Conservation (phyloP, 1,140 invertebrate genomes). For the Diorhabda elongata region DNA sequence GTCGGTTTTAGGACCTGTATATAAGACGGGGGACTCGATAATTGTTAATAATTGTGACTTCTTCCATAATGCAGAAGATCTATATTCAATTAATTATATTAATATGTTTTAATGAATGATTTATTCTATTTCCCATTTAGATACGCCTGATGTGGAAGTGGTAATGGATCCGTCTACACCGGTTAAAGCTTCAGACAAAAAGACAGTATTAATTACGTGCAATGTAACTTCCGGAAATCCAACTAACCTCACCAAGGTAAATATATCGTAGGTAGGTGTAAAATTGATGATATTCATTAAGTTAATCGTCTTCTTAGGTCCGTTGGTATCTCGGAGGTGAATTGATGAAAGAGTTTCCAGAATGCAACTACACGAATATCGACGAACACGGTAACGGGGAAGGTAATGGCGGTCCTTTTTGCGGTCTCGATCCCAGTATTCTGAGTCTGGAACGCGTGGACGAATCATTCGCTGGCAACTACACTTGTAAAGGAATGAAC, state of each 20-base stretch:
- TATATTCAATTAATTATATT: no score
- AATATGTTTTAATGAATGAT: no score
- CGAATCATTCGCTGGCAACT: slow-evolving; percentile 85
- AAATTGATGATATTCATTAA: slow-evolving; percentile 4
- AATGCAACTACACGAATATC: slow-evolving; percentile 62
- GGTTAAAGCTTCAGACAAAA: slow-evolving; percentile 72
- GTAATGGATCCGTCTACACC: slow-evolving; percentile 70
- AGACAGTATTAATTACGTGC: slow-evolving; percentile 78
- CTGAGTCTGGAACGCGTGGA: slow-evolving; percentile 75
- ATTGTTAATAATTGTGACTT: no score
- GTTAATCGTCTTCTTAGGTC: slow-evolving; percentile 24
- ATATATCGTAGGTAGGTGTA: not conserved
- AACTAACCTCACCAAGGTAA: slow-evolving; percentile 59
- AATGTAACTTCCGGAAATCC: slow-evolving; percentile 70
- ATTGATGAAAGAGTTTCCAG: slow-evolving; percentile 77
- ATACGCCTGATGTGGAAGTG: slow-evolving; percentile 71
- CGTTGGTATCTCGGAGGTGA: slow-evolving; percentile 77
- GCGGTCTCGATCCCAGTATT: slow-evolving; percentile 80
- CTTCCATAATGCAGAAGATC: no score
- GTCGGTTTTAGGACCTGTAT: no score
- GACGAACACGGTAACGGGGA: slow-evolving; percentile 39
- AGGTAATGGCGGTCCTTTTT: slow-evolving; percentile 52
- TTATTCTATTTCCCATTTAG: slow-evolving; percentile 45
- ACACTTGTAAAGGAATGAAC: slow-evolving; percentile 83
- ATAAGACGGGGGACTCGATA: no score